These are phyloP conservation scores for Nibea coibor DNA, from an alignment of 2,113 vertebrate species.

Conservation along the genomic window DNA sequence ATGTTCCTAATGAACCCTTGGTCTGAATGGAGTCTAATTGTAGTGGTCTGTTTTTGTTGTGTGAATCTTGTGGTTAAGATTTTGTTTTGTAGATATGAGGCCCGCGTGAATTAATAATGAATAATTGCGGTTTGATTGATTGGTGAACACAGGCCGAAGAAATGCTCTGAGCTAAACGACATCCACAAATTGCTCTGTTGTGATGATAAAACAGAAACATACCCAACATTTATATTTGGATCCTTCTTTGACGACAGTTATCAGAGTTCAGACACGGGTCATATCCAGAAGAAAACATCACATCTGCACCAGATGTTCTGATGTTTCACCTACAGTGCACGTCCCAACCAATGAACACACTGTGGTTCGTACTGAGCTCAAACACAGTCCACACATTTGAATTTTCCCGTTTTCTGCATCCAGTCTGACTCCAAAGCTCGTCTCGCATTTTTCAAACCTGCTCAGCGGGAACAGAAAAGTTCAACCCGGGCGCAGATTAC, in stretches of 20 bases:
- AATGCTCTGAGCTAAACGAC: too few relatives aligned
- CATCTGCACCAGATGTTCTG: background rate
- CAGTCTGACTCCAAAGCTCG: background rate
- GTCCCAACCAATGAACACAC: background rate
- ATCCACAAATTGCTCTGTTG: background rate
- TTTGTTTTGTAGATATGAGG: background rate
- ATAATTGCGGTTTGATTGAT: background rate
- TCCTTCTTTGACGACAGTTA: background rate
- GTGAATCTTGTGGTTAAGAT: background rate
- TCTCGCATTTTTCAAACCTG: background rate
- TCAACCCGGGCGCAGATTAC: background rate
- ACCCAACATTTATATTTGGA: background rate
- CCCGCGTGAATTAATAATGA: background rate
- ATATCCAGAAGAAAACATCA: background rate
- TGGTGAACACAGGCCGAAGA: background rate
- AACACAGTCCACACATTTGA: background rate
- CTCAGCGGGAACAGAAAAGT: background rate
- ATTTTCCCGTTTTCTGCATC: background rate
- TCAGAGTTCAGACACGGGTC: background rate
- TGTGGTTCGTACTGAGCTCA: background rate
- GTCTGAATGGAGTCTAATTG: slow-evolving; percentile 35
- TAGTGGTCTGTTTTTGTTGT: slow-evolving; percentile 6
- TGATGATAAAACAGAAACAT: background rate
- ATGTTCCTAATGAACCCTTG: background rate
- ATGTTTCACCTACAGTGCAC: background rate